These are phyloP conservation scores for Charadrius vociferus DNA, from an alignment of 2,113 vertebrate genomes.

Conservation along the genomic window DNA sequence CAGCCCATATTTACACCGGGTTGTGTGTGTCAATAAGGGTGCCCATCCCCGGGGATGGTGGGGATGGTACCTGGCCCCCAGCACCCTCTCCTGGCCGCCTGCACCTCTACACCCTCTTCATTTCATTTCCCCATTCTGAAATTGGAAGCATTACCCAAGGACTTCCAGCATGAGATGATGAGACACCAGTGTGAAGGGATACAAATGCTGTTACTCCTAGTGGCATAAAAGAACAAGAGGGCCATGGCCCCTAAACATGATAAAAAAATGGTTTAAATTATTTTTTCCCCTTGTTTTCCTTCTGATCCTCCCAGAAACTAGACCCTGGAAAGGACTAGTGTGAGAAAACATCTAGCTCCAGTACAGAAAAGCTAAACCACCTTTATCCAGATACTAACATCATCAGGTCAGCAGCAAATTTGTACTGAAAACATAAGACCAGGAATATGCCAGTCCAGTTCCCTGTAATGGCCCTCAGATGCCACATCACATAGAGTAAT, in stretches of 20 bases:
- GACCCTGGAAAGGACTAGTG: background rate
- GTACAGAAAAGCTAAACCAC: background rate
- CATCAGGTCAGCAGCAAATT: background rate
- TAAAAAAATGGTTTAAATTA: background rate
- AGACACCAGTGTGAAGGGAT: background rate
- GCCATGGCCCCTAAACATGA: background rate
- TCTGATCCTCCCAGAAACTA: background rate
- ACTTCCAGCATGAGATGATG: background rate
- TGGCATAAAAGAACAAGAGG: background rate
- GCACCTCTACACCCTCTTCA: background rate
- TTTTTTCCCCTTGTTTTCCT: background rate
- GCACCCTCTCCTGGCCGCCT: background rate
- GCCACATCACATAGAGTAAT: background rate
- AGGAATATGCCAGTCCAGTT: background rate
- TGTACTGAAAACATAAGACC: background rate
- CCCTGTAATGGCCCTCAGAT: background rate
- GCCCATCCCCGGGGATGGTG: background rate
- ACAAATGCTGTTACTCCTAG: background rate
- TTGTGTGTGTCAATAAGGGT: fast-evolving
- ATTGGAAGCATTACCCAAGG: background rate
- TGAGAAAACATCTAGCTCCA: background rate
- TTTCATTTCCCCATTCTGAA: background rate
- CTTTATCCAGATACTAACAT: background rate
- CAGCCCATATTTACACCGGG: background rate
- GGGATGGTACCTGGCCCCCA: background rate